Percentiles rank a stretch among this genome's conserved stretches.
Evolutionary conservation across 2,113 vertebrate species (phyloP).

Genomic region (Phylloscopus whistleri): DNA sequence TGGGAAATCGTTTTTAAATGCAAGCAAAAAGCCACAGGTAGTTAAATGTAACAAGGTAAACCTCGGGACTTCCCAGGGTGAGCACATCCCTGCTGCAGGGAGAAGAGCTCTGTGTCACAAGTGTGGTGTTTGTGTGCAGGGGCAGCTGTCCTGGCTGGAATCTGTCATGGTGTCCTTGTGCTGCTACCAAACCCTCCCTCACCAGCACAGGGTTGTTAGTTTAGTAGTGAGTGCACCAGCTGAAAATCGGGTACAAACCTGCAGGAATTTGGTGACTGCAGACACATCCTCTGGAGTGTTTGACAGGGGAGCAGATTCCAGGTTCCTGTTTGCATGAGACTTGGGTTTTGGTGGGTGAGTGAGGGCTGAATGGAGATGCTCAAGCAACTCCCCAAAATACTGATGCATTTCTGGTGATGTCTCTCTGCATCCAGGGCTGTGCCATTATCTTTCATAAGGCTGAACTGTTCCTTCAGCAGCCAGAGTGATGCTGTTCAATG

Average conservation of each 20-base stretch:
- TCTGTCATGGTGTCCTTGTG: neutral
- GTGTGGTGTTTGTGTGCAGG: neutral
- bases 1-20: neutral
- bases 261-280: neutral
- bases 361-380: neutral
- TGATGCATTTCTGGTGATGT: neutral
- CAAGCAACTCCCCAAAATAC: neutral
- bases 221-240: neutral
- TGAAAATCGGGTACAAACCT: neutral
- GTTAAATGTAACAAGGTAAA: neutral
- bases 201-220: neutral
- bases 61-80: neutral
- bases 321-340: neutral
- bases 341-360: neutral
- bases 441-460: neutral
- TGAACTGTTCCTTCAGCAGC: neutral
- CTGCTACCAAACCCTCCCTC: neutral
- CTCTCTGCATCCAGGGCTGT: neutral
- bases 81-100: neutral
- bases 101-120: neutral
- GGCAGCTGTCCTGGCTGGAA: neutral
- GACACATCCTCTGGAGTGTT: neutral
- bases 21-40: neutral
- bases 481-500: neutral
- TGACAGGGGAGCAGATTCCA: neutral